Evolutionary conservation across 2,113 vertebrate genomes (phyloP), one percentile per base, ranked within the genome.

Genomic region (Himantopus leucocephalus): DNA sequence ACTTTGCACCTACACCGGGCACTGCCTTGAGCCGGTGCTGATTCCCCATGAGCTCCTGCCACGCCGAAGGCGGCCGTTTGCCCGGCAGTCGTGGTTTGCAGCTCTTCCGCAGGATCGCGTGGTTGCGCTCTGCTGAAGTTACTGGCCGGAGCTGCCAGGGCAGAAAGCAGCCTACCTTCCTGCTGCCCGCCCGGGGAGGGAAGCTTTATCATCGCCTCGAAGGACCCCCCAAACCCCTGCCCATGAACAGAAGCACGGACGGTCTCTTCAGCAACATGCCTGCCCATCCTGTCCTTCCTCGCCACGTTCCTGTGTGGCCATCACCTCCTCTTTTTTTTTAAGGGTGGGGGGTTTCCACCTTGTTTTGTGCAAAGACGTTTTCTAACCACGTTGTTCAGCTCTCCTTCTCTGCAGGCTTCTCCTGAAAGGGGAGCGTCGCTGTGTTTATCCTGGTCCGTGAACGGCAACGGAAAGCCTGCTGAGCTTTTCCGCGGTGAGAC

Each of bases 11-110:
- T 35, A 5, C n/a, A 5, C n/a, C 2, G 0, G n/a, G 24, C 55
- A 14, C 59, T 18, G 11, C 23, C 50, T 35, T 14, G 20, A 50
- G 50, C 48, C 5, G 41, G 12, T 1, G 3, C 30, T 34, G 58
- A 50, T 8, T 11, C 23, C 48, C 45, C 34, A 6, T 0, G 6
- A 67, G 45, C 45, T 74, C 37, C 30, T 14, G 39, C 7, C 55
- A 41, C 1, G 2, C 10, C 26, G 8, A 18, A 39, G 0, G 2
- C 16, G 4, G 68, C 14, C 5, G 2, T 24, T 17, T 8, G 16
- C 50, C 67, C 10, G 58, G 66, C 63, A 24, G n/a, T 26, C 11
- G 4, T 9, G 53, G 29, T 27, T 62, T 34, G 37, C 45, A 53
- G 68, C 68, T 74, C 39, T 76, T 63, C 64, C 23, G 6, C 26